Percentiles rank a stretch among this genome's conserved stretches.
Conservation (phyloP, 2,113 vertebrate species). For the Pimephales promelas region DNA sequence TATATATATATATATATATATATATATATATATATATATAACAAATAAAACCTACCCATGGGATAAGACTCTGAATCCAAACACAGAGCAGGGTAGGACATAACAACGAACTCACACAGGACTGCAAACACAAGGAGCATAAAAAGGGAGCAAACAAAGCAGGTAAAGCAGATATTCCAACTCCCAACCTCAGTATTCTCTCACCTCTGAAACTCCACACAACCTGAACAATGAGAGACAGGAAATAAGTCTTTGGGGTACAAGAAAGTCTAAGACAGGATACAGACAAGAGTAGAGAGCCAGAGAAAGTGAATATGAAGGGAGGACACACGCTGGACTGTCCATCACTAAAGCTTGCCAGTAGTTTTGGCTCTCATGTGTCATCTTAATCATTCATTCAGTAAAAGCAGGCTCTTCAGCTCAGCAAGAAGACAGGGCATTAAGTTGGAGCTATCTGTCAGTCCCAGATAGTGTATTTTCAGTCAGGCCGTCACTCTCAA, state of each 20-base stretch:
- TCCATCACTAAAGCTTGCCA: slow-evolving; percentile 5
- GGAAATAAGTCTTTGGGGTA: not conserved
- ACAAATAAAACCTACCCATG: too few species aligned
- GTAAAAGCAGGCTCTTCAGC: slow-evolving; percentile 15
- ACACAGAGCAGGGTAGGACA: too few species aligned
- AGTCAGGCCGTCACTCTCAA: slow-evolving; percentile 11
- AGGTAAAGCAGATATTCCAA: not conserved
- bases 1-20: too few species aligned
- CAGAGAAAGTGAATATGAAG: not conserved
- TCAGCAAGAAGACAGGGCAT: slow-evolving; percentile 1
- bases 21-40: too few species aligned
- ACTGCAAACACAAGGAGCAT: too few species aligned
- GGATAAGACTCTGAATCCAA: too few species aligned
- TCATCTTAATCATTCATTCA: slow-evolving; percentile 29
- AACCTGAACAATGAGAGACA: not conserved
- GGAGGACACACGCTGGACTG: not conserved
- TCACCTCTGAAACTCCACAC: not conserved
- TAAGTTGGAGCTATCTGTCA: slow-evolving; percentile 39
- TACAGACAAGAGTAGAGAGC: not conserved
- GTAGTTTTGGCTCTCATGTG: slow-evolving; percentile 30
- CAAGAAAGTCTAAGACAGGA: not conserved
- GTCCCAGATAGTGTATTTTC: slow-evolving; percentile 13
- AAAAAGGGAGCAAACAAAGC: too few species aligned
- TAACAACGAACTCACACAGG: too few species aligned
- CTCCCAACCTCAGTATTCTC: not conserved